phyloP scores from a whole-genome alignment of 2,113 vertebrate genomes.

The Chionomys nivalis region DNA sequence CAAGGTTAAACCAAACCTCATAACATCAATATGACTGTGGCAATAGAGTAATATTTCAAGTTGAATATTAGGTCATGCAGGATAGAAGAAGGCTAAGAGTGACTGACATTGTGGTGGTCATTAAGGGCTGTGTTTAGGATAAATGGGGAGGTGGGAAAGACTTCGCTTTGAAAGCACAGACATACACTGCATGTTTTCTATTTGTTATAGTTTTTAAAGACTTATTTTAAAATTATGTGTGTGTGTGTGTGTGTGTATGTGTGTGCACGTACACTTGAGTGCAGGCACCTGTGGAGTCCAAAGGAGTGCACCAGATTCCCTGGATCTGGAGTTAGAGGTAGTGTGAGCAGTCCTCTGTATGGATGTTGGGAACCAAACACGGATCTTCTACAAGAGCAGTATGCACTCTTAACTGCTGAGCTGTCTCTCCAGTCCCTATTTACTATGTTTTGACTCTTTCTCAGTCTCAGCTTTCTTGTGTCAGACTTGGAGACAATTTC shows the following conservation, averaged over 20 bases:
- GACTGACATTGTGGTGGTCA: neutral
- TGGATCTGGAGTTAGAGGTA: neutral
- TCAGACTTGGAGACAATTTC: neutral
- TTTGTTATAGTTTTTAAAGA: neutral
- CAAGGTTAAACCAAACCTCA: conserved; percentile 37
- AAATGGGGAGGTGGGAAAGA: neutral
- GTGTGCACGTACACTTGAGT: neutral
- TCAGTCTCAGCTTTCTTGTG: neutral
- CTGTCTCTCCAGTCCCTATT: neutral
- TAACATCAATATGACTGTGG: neutral
- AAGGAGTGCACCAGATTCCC: too few relatives aligned
- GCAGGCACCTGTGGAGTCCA: neutral
- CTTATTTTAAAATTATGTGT: neutral
- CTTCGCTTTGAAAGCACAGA: neutral
- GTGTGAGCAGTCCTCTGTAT: neutral
- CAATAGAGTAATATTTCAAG: conserved; percentile 34
- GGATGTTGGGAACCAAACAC: neutral
- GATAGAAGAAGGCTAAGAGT: neutral
- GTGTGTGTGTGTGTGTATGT: neutral
- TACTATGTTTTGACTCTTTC: neutral
- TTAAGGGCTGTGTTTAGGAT: neutral
- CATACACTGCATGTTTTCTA: neutral
- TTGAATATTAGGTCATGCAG: conserved; percentile 12
- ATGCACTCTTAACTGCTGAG: neutral
- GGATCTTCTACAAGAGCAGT: neutral